phyloP scores from a whole-genome alignment of 1,140 invertebrate species.

The Charaxes varanes region DNA sequence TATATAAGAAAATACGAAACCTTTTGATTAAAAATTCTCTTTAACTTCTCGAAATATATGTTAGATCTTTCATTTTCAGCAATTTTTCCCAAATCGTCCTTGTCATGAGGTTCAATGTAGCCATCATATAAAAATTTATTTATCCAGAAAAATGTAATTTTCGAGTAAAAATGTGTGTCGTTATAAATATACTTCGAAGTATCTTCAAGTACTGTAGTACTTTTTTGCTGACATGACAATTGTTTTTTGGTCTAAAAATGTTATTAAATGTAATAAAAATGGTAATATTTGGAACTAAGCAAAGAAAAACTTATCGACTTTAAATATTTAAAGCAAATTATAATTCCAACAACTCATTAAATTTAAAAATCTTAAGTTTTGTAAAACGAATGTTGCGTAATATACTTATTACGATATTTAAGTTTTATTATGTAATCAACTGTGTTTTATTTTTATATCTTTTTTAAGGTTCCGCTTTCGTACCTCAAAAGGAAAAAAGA shows the following conservation, averaged over 20 bases:
- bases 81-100: conserved; percentile 81
- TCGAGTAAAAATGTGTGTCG: conserved; percentile 79
- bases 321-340: neutral
- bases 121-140: conserved; percentile 79
- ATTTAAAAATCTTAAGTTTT: too few species aligned
- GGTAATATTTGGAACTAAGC: neutral
- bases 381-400: too few species aligned
- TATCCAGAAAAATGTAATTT: conserved; percentile 86
- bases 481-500: too few species aligned
- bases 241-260: conserved; percentile 51
- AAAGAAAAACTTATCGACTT: neutral
- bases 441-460: too few species aligned
- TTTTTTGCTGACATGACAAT: conserved; percentile 27
- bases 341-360: too few species aligned
- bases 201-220: conserved; percentile 26
- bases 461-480: too few species aligned
- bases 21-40: conserved; percentile 59
- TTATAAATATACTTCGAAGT: conserved; percentile 75
- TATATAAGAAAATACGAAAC: conserved; percentile 33
- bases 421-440: too few species aligned
- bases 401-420: too few species aligned
- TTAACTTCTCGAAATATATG: conserved; percentile 74
- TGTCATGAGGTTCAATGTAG: conserved; percentile 78
- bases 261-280: too few species aligned
- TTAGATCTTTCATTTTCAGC: conserved; percentile 77